Conservation (phyloP, 2,888 invertebrate genomes). For the Helleia helle region DNA sequence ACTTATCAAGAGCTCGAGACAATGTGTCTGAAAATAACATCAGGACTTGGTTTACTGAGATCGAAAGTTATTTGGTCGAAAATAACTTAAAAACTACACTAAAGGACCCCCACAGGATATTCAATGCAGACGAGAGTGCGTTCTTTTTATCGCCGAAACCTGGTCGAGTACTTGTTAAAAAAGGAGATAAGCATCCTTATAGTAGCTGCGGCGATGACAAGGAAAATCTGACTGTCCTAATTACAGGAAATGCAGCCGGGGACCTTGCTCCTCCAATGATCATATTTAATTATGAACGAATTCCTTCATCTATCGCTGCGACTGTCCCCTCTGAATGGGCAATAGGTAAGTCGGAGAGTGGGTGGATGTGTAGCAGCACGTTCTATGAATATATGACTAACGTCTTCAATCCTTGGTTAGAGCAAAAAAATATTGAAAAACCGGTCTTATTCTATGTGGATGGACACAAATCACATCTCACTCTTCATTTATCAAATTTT, state of each 20-base stretch:
- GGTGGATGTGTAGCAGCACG: conserved; percentile 8
- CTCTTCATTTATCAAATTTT: conserved; percentile 10
- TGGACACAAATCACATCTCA: conserved; percentile 14
- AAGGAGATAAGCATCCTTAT: conserved; percentile 20
- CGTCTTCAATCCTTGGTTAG: no score
- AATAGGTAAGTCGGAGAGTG: conserved; percentile 15
- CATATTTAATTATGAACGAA: conserved; percentile 11
- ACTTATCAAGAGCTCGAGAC: no score
- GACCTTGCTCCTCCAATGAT: conserved; percentile 16
- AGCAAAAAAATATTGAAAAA: conserved; percentile 12
- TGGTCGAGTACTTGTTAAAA: conserved; percentile 29
- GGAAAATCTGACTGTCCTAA: conserved; percentile 14
- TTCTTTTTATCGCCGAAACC: conserved; percentile 32
- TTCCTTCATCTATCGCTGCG: conserved; percentile 9
- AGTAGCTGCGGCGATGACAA: conserved; percentile 13
- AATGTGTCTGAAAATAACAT: no score
- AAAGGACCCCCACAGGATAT: no score
- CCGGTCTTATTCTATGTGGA: conserved; percentile 14
- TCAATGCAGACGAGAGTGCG: conserved; percentile 20
- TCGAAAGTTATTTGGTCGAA: no score
- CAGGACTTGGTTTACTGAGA: no score
- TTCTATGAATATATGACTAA: conserved; percentile 15
- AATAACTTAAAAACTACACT: no score
- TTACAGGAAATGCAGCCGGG: conserved; percentile 18
- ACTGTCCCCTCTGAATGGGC: conserved; percentile 18